Conservation (phyloP, 2,888 invertebrate species). For the Pseudococcus jackbeardsleyi region DNA sequence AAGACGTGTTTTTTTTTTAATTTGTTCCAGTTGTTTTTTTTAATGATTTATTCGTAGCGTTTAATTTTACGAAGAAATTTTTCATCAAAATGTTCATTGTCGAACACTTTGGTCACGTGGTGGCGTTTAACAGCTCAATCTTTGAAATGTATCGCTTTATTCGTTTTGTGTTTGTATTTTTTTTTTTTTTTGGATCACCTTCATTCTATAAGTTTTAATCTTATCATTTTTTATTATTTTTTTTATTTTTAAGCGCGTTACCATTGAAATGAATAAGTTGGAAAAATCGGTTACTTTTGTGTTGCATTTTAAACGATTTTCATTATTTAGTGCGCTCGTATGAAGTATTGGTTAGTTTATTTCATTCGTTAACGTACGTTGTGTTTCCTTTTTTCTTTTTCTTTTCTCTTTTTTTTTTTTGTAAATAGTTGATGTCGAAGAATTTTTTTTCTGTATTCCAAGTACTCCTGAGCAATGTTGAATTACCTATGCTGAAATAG, state of each 20-base stretch:
- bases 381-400: neutral
- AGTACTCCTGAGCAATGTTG: neutral
- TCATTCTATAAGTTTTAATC: neutral
- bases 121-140: neutral
- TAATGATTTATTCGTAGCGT: neutral
- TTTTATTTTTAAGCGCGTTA: neutral
- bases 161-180: neutral
- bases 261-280: neutral
- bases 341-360: neutral
- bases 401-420: neutral
- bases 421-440: conserved; percentile 1
- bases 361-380: neutral
- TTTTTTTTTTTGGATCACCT: neutral
- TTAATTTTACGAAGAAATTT: neutral
- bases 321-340: neutral
- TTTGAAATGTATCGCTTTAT: neutral
- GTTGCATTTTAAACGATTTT: conserved; percentile 9
- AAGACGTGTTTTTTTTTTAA: neutral
- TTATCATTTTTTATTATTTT: neutral
- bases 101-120: neutral
- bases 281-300: neutral
- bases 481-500: neutral
- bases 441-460: neutral
- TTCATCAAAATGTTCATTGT: neutral
- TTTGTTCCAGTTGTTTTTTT: neutral